A percentile compares a stretch with the other conserved stretches of the same genome.
These are phyloP conservation scores for Brachyalestes nurse DNA, from an alignment of 2,797 vertebrate genomes.

Conservation along the genomic window DNA sequence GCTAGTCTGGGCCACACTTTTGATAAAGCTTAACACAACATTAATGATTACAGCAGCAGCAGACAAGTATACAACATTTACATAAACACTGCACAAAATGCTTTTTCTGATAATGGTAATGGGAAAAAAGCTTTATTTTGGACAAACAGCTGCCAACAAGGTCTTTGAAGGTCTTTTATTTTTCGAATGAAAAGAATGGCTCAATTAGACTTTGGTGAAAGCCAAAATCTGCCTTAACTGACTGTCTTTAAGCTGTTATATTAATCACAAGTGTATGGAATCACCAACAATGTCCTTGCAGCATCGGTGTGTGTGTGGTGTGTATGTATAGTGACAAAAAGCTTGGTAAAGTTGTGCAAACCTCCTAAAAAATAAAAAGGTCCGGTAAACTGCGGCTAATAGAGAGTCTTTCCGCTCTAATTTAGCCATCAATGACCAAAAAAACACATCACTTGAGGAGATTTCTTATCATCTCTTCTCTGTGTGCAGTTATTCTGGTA, in stretches of 20 bases:
- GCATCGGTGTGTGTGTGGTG: constrained; percentile 5
- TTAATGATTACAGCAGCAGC: constrained; percentile 34
- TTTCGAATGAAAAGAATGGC: constrained; percentile 20
- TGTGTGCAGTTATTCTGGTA: constrained; percentile 16
- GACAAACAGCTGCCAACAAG: not conserved
- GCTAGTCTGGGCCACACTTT: constrained; percentile 16
- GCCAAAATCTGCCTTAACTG: constrained; percentile 74
- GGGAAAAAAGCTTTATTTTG: constrained; percentile 6
- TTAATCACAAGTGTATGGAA: constrained; percentile 66
- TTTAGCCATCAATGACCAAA: not conserved
- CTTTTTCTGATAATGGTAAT: constrained; percentile 38
- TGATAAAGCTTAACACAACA: constrained; percentile 30
- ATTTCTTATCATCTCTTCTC: constrained; percentile 13
- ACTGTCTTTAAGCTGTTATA: constrained; percentile 81
- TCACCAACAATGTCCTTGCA: constrained; percentile 14
- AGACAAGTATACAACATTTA: constrained; percentile 45
- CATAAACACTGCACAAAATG: constrained; percentile 41
- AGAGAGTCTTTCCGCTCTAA: not conserved
- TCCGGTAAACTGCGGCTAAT: constrained; percentile 23
- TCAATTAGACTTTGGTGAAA: constrained; percentile 44
- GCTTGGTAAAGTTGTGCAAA: not conserved
- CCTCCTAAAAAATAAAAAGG: not conserved
- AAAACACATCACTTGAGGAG: not conserved
- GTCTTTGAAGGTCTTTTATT: not conserved
- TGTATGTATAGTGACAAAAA: not conserved